Percentiles rank a stretch among this genome's conserved stretches.
phyloP scores from a whole-genome alignment of 1,140 invertebrate genomes.

The Pentalonia nigronervosa region DNA sequence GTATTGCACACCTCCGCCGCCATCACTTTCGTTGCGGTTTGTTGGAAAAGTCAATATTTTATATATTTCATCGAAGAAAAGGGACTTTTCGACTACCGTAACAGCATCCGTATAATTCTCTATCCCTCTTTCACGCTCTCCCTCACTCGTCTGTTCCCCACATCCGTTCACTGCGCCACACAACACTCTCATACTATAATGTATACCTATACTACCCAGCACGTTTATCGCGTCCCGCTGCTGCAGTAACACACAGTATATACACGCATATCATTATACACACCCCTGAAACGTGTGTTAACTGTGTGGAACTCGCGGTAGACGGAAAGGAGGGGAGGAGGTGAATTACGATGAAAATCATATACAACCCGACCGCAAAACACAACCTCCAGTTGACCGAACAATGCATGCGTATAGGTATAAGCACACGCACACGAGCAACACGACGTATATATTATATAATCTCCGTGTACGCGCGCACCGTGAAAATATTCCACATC shows the following conservation, averaged over 20 bases:
- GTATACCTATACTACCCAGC: neutral
- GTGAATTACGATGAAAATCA: slow-evolving; percentile 28
- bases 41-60: slow-evolving; percentile 42
- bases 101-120: slow-evolving; percentile 28
- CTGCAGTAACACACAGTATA: neutral
- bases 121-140: neutral
- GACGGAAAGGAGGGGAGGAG: neutral
- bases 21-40: neutral
- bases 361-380: slow-evolving; percentile 20
- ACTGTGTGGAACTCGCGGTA: neutral
- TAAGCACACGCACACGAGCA: neutral
- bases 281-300: neutral
- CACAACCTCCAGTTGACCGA: neutral
- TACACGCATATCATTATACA: neutral
- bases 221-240: neutral
- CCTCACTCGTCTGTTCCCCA: neutral
- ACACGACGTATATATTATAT: neutral
- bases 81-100: slow-evolving; percentile 1
- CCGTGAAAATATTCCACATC: neutral
- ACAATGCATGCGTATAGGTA: neutral
- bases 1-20: neutral
- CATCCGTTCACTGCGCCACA: neutral
- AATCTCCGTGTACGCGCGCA: neutral
- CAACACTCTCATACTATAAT: neutral
- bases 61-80: slow-evolving; percentile 23